Evolutionary conservation across 2,797 vertebrate genomes (phyloP).

Genomic region (Danionella dracula): DNA sequence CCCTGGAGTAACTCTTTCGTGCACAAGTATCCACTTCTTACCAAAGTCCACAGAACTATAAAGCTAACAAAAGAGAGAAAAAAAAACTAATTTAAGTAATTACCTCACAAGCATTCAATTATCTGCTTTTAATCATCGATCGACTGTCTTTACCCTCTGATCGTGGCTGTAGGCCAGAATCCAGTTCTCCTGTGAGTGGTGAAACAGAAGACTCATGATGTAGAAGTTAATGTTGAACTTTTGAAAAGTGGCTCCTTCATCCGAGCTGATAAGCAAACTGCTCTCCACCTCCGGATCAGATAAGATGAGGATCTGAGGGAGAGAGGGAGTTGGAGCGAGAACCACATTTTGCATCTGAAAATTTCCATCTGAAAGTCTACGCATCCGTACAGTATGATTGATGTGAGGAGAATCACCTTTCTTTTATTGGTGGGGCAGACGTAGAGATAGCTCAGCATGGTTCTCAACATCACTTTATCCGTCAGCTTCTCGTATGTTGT

Average conservation of each 20-base stretch:
- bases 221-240: constrained; percentile 90
- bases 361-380: not conserved
- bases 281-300: constrained; percentile 93
- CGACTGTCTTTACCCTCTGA: constrained; percentile 80
- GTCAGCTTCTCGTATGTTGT: constrained; percentile 91
- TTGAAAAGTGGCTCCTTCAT: constrained; percentile 93
- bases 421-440: constrained; percentile 95
- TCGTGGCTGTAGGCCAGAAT: constrained; percentile 92
- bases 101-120: constrained; percentile 18
- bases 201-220: constrained; percentile 92
- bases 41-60: constrained; percentile 95
- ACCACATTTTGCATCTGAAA: not conserved
- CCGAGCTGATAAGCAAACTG: constrained; percentile 90
- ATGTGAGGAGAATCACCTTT: constrained; percentile 71
- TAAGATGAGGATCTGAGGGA: constrained; percentile 90
- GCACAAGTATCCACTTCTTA: constrained; percentile 89
- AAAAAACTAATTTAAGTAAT: constrained; percentile 30
- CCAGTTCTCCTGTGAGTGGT: constrained; percentile 92
- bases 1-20: constrained; percentile 88
- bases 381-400: not conserved
- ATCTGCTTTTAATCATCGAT: constrained; percentile 37
- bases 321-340: constrained; percentile 16
- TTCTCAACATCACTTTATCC: constrained; percentile 90
- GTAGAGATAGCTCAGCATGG: constrained; percentile 91
- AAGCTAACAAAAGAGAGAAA: constrained; percentile 66